phyloP scores from a whole-genome alignment of 2,113 vertebrate genomes.

The Sorex araneus region DNA sequence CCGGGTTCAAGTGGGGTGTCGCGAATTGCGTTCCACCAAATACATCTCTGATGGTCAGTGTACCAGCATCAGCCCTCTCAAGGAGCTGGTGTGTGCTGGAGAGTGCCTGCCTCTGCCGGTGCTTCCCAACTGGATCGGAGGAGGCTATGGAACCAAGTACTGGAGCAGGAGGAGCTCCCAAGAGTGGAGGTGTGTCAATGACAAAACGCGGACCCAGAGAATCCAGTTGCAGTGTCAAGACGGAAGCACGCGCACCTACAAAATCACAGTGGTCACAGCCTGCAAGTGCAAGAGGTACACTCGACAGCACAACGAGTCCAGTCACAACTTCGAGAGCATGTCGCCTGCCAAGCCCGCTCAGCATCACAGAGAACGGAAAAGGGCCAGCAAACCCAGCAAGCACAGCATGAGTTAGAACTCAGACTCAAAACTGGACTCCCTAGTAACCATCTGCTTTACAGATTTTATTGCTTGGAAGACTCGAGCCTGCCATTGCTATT shows the following conservation, averaged over 20 bases:
- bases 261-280: conserved; percentile 95
- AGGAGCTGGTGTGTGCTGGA: conserved; percentile 97
- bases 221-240: conserved; percentile 96
- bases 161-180: conserved; percentile 94
- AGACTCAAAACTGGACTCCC: conserved; percentile 78
- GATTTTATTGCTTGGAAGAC: conserved; percentile 86
- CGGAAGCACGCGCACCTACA: conserved; percentile 96
- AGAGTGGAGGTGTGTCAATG: conserved; percentile 98
- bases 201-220: conserved; percentile 95
- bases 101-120: conserved; percentile 95
- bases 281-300: conserved; percentile 97
- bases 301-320: conserved; percentile 95
- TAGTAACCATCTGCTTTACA: conserved; percentile 85
- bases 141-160: conserved; percentile 92
- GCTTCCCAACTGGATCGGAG: conserved; percentile 97
- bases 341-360: conserved; percentile 91
- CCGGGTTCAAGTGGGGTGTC: conserved; percentile 94
- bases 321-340: conserved; percentile 92
- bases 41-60: conserved; percentile 98
- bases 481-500: conserved; percentile 87
- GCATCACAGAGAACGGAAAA: conserved; percentile 94
- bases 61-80: conserved; percentile 95
- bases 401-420: conserved; percentile 92
- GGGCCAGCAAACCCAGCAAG: conserved; percentile 91
- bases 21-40: conserved; percentile 96